These are phyloP conservation scores for Mastomys natalensis DNA, from an alignment of 2,113 vertebrate genomes.

Conservation along the genomic window DNA sequence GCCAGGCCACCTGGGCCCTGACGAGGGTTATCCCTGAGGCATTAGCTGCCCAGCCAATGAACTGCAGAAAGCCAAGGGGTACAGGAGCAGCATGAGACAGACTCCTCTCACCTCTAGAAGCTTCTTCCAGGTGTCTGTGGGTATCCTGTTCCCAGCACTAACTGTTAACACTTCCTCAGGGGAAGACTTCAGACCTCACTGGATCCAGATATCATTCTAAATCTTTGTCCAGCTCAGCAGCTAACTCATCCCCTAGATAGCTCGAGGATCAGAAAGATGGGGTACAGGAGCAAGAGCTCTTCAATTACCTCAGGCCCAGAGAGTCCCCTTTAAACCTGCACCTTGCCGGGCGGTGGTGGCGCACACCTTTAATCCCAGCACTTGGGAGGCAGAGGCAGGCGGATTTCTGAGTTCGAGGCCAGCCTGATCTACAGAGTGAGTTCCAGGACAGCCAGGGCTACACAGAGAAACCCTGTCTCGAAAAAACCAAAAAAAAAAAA, in stretches of 20 bases:
- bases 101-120: not conserved
- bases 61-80: not conserved
- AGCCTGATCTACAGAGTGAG: too few species aligned
- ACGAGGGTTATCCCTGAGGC: accelerated
- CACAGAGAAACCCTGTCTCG: too few species aligned
- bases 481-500: too few species aligned
- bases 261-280: not conserved
- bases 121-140: not conserved
- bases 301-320: not conserved
- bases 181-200: not conserved
- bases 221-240: not conserved
- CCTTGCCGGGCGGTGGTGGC: too few species aligned
- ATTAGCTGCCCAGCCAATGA: not conserved
- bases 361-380: too few species aligned
- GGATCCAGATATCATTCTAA: not conserved
- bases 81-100: not conserved
- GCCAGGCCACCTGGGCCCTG: not conserved
- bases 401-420: too few species aligned
- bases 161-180: not conserved
- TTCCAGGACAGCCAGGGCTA: too few species aligned
- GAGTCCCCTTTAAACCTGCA: not conserved
- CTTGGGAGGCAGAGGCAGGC: too few species aligned
- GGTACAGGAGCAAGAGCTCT: not conserved
- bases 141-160: not conserved
- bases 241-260: not conserved